phyloP scores from a whole-genome alignment of 2,797 vertebrate species.

The Cottoperca gobio region DNA sequence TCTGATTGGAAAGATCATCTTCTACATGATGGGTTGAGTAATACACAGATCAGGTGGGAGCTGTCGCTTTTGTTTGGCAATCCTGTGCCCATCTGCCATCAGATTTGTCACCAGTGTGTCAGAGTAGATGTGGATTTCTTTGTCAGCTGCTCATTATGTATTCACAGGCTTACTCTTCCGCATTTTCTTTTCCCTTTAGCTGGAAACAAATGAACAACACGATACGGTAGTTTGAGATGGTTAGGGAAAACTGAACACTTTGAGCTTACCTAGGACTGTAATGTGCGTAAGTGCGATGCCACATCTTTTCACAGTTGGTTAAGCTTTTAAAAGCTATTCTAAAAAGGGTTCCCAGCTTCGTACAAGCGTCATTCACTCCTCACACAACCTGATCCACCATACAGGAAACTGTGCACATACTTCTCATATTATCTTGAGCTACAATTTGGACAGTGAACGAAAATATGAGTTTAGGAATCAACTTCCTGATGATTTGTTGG shows the following conservation, averaged over 20 bases:
- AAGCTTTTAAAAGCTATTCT: not conserved
- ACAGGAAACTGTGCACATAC: not conserved
- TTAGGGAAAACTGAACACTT: not conserved
- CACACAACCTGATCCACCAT: constrained; percentile 16
- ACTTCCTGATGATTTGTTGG: not conserved
- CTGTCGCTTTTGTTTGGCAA: constrained; percentile 11
- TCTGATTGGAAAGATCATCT: not conserved
- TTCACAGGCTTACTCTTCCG: not conserved
- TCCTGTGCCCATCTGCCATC: constrained; percentile 37
- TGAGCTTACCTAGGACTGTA: not conserved
- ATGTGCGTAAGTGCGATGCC: not conserved
- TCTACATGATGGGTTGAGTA: constrained; percentile 10
- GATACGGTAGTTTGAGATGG: not conserved
- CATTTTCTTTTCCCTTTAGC: not conserved
- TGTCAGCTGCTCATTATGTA: constrained; percentile 7
- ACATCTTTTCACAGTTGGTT: not conserved
- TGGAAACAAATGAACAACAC: not conserved
- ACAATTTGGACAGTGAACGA: not conserved
- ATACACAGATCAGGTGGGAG: constrained; percentile 41
- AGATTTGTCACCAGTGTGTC: constrained; percentile 23
- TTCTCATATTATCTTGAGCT: constrained; percentile 5
- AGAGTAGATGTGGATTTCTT: constrained; percentile 11
- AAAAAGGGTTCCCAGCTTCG: constrained; percentile 26
- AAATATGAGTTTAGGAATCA: not conserved
- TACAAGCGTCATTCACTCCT: constrained; percentile 26